Conservation (phyloP, 2,113 vertebrate genomes). For the Antechinus stuartii region DNA sequence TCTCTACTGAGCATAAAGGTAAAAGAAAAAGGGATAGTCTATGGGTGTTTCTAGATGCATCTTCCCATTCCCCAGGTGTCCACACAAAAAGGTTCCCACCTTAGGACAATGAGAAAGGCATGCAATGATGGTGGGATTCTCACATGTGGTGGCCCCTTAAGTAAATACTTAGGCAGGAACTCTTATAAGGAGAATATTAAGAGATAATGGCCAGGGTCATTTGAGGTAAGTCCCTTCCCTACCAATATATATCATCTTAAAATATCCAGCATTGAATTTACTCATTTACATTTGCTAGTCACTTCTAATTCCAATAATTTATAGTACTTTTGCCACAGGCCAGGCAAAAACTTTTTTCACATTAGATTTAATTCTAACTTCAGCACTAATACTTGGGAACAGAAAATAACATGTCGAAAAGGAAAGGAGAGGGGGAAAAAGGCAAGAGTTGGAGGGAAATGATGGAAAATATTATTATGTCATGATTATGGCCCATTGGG, state of each 20-base stretch:
- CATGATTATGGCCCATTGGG: neutral
- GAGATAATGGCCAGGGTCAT: neutral
- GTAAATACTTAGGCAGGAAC: neutral
- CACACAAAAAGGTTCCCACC: neutral
- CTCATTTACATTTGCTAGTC: neutral
- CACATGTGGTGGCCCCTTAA: neutral
- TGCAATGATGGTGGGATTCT: neutral
- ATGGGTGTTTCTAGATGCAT: neutral
- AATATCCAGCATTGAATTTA: neutral
- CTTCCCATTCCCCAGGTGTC: neutral
- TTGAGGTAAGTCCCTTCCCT: neutral
- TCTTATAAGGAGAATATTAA: neutral
- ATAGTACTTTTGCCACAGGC: neutral
- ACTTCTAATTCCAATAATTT: constrained; percentile 12
- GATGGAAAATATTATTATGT: neutral
- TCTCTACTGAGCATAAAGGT: neutral
- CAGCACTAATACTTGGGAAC: neutral
- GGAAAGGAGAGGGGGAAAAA: neutral
- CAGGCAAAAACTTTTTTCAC: neutral
- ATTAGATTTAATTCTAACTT: neutral
- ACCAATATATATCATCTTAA: neutral
- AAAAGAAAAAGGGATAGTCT: neutral
- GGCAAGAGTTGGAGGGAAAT: neutral
- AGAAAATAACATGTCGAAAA: neutral
- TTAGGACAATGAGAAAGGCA: neutral